Base-by-base conservation (phyloP, 2,797 vertebrate species). In the Eulemur coronatus region DNA sequence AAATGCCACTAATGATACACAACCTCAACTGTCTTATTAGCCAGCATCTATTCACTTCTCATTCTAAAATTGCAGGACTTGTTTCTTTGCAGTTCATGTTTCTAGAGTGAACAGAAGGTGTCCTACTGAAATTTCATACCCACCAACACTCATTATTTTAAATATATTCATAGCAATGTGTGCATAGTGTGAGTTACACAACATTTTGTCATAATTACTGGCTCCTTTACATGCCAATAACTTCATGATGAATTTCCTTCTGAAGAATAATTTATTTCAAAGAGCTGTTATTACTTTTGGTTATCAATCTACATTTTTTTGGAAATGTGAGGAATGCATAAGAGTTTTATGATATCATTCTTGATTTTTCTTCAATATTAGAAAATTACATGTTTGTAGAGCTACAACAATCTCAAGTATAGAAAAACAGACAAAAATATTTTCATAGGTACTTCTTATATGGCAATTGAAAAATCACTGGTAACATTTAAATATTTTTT, bases 81-180 rank as follows among this genome's bases (percentile, higher is more conserved):
- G 8, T 91, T 84, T 94, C 65, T 92, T 88, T 73, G 78, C 72
- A 88, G 81, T 94, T 97, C 81, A 69, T 75, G 63, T 90, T 96
- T 96, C 78, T n/a, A 76, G 78, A 85, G 33, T 50, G 73, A 96
- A 70, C 69, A 93, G 79, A 81, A 84, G 76, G 43, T 26, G 4
- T 84, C 35, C 87, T 96, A 30, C 38, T 94, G 73, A 97, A 96
- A 97, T 97, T 92, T 92, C 63, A 95, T 86, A 91, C 61, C n/a
- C 46, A 65, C 59, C 43, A 86, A 80, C 41, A 59, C 75, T 96
- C 81, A 91, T 94, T 96, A 92, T 95, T 97, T 84, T 75, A 91
- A 92, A 96, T 89, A 35, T 91, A 82, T 79, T 82, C 61, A 82
- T 7, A 88, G 52, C 24, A 94, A 24, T 86, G 61, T 88, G 65